Evolutionary conservation across 2,797 vertebrate species (phyloP), one percentile per base, ranked within the genome.

Genomic region (Harpagifer antarcticus): DNA sequence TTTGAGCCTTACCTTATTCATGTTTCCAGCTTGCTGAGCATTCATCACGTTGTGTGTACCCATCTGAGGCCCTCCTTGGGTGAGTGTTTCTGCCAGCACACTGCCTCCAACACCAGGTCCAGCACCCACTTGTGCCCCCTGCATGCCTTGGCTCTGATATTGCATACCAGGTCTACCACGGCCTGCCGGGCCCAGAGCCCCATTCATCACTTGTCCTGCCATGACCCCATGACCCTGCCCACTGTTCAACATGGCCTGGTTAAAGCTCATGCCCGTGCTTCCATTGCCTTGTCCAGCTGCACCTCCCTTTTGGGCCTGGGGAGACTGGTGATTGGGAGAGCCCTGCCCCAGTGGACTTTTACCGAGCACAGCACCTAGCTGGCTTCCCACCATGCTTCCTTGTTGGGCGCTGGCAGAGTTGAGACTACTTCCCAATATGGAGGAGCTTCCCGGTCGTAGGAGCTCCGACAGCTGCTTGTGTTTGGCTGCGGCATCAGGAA

Each of bases 381-480:
- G 90, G 75, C 76, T 88, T 49, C 92, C 91, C 44, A 93, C 84
- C 87, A 93, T 96, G 93, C 93, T 96, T 92, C 94, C 97, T 57
- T 96, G 96, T 62, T 95, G 96, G 12, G 96, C 95, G 85, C 95
- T 95, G 62, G 83, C 92, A 1, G 96, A 95, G 88, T 96, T 96
- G 84, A 97, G 94, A 48, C 95, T 94, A n/a, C 83, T 74, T 66
- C 92, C 95, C 72, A 98, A 89, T 83, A 93, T 95, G 69, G 96
- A 91, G 71, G 96, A 91, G 13, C 95, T 96, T 90, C 97, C 96
- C n/a, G 97, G 96, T 62, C 98, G 94, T 19, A 99, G 94, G 69
- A 99, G 97, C 88, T 99, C 97, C 0, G 98, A 99, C 79, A 99
- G 96, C 82, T 99, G 98, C 90, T 99, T 99, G 93, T 99, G 98